A percentile compares a stretch with the other conserved stretches of the same genome.
These are phyloP conservation scores for Lycocorax pyrrhopterus DNA, from an alignment of 2,113 vertebrate genomes.

Conservation along the genomic window DNA sequence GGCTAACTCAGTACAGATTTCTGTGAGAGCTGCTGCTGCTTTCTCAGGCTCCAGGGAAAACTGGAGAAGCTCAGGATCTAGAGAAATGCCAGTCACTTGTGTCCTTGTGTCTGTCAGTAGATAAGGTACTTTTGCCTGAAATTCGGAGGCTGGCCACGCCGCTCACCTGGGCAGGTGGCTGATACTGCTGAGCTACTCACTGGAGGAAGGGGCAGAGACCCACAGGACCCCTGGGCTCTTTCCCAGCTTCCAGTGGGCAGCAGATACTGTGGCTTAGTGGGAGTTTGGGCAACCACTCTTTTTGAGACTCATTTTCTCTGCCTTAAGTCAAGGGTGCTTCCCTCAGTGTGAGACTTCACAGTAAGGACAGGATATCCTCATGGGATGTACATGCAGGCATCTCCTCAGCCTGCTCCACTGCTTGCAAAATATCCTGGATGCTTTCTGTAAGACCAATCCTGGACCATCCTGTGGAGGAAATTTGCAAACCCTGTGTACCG, in stretches of 20 bases:
- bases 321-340: not conserved
- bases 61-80: not conserved
- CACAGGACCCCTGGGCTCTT: not conserved
- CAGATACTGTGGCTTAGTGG: not conserved
- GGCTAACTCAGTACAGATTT: not conserved
- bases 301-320: not conserved
- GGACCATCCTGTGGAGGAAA: not conserved
- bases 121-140: not conserved
- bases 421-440: not conserved
- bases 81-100: not conserved
- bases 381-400: not conserved
- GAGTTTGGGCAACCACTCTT: fast-evolving
- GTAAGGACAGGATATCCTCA: fast-evolving
- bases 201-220: not conserved
- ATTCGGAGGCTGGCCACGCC: fast-evolving
- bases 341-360: not conserved
- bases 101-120: not conserved
- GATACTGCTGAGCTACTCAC: not conserved
- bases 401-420: not conserved
- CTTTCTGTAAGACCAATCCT: not conserved
- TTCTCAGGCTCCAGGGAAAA: not conserved
- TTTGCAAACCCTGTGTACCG: fast-evolving
- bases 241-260: not conserved
- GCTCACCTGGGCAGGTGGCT: fast-evolving
- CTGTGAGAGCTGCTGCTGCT: not conserved